These are phyloP conservation scores for Vulpes ferrilata DNA, from an alignment of 2,113 vertebrate species.

Conservation along the genomic window DNA sequence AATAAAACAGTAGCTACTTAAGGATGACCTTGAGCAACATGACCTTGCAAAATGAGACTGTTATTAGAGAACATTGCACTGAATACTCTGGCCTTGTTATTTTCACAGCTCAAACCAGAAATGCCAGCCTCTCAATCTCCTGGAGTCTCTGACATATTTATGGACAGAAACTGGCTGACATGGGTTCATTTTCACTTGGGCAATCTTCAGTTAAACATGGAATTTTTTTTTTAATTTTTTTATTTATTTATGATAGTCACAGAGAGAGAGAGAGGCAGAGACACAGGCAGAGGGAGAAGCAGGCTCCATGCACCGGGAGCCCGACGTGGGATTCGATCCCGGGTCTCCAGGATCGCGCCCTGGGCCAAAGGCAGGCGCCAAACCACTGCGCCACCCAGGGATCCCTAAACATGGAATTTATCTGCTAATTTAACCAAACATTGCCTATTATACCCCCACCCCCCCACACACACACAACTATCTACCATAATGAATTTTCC, in stretches of 20 bases:
- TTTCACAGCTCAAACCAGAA: slow-evolving; percentile 11
- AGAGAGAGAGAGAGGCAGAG: no score
- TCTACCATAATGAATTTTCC: neutral
- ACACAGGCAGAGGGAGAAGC: no score
- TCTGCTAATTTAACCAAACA: slow-evolving; percentile 3
- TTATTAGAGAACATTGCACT: neutral
- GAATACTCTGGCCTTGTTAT: neutral
- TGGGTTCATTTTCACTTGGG: neutral
- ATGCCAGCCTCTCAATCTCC: neutral
- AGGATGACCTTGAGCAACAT: neutral
- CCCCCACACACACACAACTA: neutral
- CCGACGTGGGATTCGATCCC: no score
- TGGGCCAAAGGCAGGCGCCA: no score
- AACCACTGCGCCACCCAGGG: no score
- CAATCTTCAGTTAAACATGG: neutral
- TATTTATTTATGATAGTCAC: no score
- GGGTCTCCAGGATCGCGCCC: no score
- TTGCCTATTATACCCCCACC: neutral
- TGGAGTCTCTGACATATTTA: neutral
- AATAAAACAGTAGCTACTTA: neutral
- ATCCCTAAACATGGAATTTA: neutral
- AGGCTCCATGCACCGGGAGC: no score
- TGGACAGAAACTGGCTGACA: neutral
- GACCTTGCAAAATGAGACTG: neutral
- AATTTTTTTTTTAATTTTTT: neutral